Evolutionary conservation across 1,140 invertebrate species (phyloP).

Genomic region (Cydia fagiglandana): DNA sequence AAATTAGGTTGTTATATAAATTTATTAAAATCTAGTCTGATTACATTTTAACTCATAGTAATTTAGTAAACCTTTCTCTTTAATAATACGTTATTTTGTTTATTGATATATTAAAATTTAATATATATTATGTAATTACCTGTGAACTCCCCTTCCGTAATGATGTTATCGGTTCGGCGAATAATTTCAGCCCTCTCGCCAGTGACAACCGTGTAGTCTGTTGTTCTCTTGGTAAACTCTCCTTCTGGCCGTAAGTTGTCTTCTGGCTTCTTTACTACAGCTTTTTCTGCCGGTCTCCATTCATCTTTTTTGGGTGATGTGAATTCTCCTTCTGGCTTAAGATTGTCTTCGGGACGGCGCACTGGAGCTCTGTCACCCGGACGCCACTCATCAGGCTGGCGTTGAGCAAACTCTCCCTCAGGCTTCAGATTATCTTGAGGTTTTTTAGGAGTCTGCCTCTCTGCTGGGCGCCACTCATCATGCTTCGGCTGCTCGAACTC

Average conservation of each 20-base stretch:
- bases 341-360: constrained; percentile 80
- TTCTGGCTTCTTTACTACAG: constrained; percentile 66
- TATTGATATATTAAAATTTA: constrained; percentile 30
- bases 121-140: constrained; percentile 46
- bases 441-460: constrained; percentile 58
- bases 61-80: neutral
- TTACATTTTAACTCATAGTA: too few relatives aligned
- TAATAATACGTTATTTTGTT: neutral
- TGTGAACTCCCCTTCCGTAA: constrained; percentile 80
- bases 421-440: constrained; percentile 78
- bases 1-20: too few relatives aligned
- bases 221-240: constrained; percentile 78
- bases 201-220: constrained; percentile 80
- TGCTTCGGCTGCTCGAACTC: constrained; percentile 76
- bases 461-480: constrained; percentile 67
- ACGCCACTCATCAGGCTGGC: constrained; percentile 69
- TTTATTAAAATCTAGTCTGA: too few relatives aligned
- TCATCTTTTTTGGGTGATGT: constrained; percentile 77
- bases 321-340: constrained; percentile 80
- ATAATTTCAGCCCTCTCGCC: constrained; percentile 82
- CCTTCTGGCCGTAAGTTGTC: constrained; percentile 81
- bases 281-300: constrained; percentile 70
- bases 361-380: constrained; percentile 77
- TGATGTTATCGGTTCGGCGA: constrained; percentile 82
- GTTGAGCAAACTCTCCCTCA: constrained; percentile 80